Conservation (phyloP, 2,113 vertebrate genomes). For the Neotragus pygmaeus region DNA sequence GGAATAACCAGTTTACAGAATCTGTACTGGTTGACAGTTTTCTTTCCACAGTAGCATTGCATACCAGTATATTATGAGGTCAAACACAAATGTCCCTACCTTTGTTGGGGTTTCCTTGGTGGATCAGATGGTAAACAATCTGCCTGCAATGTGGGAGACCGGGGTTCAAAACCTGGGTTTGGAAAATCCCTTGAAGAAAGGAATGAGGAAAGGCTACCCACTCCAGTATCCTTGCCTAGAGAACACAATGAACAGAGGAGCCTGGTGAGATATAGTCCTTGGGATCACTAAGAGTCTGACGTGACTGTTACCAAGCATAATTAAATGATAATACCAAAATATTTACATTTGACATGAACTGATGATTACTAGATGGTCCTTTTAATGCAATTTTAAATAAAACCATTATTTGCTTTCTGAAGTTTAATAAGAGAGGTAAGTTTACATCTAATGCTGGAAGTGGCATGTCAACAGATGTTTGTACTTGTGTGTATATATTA, state of each 20-base stretch:
- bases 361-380: not conserved
- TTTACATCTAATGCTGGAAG: not conserved
- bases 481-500: not conserved
- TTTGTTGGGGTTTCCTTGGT: not conserved
- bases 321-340: not conserved
- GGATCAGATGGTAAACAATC: not conserved
- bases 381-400: not conserved
- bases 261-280: not conserved
- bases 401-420: not conserved
- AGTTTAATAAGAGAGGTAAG: not conserved
- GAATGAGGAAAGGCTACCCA: not conserved
- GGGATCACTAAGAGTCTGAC: not conserved
- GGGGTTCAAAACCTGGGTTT: not conserved
- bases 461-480: not conserved
- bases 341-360: not conserved
- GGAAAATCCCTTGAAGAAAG: not conserved
- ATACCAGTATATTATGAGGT: not conserved
- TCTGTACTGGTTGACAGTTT: not conserved
- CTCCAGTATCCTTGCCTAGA: not conserved
- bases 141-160: not conserved
- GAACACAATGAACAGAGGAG: not conserved
- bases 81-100: not conserved
- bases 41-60: not conserved
- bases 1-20: not conserved
- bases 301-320: not conserved